Evolutionary conservation across 2,113 vertebrate species (phyloP), one percentile per base, ranked within the genome.

Genomic region (Oncorhynchus kisutch): DNA sequence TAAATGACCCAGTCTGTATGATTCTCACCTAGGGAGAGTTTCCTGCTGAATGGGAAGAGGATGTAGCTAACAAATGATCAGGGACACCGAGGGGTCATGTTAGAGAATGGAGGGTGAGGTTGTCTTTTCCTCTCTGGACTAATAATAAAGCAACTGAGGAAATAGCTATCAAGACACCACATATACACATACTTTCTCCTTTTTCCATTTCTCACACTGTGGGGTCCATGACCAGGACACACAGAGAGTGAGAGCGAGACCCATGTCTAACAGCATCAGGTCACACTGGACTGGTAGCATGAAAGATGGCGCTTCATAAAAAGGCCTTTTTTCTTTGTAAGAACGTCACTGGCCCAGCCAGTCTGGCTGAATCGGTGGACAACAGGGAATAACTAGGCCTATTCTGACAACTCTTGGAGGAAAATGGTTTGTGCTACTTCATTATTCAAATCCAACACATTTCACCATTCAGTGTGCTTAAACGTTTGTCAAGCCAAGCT

Each of bases 41-140:
- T 88, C 85, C 85, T 22, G 81, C 77, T 81, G 59, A 78, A 84
- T 78, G 62, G 82, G 71, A 86, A 81, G 70, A 87, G 85, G 84
- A 91, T 88, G 81, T 84, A 77, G 71, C 67, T 45, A 80, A 85
- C 80, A 87, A 89, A 88, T 77, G 73, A 84, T 81, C 75, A 83
- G 80, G 76, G 70, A 85, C 79, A 34, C 4, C 39, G 9, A 7
- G 34, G 81, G 39, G 39, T 45, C 39, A 45, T 45, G 9, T 45
- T 71, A 25, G 73, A 80, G 70, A 87, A 76, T 39, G 54, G 31
- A 80, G 77, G 79, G 81, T 67, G 77, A 76, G 71, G 80, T 84
- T 71, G 72, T 62, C 24, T 83, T 75, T 75, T 57, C 49, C 48
- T 76, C 79, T 84, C 64, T 77, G 29, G 67, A 39, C 3, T 25